Base-by-base conservation (phyloP, 2,888 invertebrate species). In the Lottia gigantea region DNA sequence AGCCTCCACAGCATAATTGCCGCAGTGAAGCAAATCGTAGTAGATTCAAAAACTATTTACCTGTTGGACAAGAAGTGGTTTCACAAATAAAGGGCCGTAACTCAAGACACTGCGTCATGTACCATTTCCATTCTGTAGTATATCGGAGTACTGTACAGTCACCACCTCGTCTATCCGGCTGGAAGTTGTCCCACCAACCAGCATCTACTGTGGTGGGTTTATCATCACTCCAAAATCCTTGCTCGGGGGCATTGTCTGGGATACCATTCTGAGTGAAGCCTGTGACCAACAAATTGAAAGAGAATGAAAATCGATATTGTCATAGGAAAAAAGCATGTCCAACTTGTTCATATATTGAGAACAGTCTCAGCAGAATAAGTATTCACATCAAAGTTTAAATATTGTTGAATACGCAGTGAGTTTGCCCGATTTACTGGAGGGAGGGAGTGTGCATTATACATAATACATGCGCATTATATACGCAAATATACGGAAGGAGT, bases 171-270 rank as follows among this genome's bases (percentile, higher is more conserved):
- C 68, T 55, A 46, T 77, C 70, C 1, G 82, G 81, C 61, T 82
- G 72, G 64, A 25, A 66, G 16, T 77, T 69, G 0, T 77, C 81
- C 82, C 82, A 82, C 16, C 80, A 80, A 2, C 81, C 82, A 11
- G 78, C 82, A 31, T 79, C 78, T 1, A 79, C 77, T 1, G 75
- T 67, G 1, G 80, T 76, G 6, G 19, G 15, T 7, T 63, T 19
- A 0, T 77, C 80, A 68, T 79, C 79, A 64, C 80, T 80, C 82
- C 80, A 81, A 15, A n/a, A 72, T 2, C 77, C 80, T 4, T 61
- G 26, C 31, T 70, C 71, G 15, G 64, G 69, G 4, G 73, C 62
- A 14, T 46, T 26, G 4, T 63, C 69, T 23, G 61, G 46, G n/a
- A 67, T 65, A n/a, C 64, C 71, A 16, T 70, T 40, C 40, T 72